phyloP scores from a whole-genome alignment of 2,113 vertebrate species.

The Platycercus adscitus region DNA sequence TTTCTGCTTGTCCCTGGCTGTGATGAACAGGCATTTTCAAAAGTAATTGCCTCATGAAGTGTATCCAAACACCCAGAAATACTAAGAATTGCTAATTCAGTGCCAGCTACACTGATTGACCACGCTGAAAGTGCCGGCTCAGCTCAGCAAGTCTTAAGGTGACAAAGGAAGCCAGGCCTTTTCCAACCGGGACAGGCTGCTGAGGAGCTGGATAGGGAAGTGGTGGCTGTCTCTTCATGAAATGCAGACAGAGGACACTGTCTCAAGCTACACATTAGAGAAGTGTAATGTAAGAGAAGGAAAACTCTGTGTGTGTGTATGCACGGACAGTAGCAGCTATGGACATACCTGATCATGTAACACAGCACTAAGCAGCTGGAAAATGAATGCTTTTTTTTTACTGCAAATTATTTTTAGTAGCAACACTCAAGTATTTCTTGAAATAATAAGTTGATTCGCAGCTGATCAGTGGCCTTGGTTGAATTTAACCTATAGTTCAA shows the following conservation, averaged over 20 bases:
- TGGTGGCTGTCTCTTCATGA: neutral
- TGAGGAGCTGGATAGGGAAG: neutral
- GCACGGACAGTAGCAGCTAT: neutral
- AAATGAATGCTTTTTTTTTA: neutral
- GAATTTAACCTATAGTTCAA: neutral
- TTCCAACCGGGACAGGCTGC: neutral
- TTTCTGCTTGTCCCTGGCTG: neutral
- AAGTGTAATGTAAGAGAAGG: neutral
- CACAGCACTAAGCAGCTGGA: neutral
- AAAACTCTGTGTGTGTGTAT: accelerated
- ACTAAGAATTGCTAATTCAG: neutral
- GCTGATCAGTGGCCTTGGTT: neutral
- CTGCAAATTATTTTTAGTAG: neutral
- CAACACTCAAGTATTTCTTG: neutral
- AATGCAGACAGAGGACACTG: neutral
- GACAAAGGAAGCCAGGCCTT: neutral
- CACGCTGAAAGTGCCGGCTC: neutral
- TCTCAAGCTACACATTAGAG: neutral
- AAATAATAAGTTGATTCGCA: neutral
- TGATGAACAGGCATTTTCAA: slow-evolving; percentile 29
- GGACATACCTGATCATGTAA: neutral
- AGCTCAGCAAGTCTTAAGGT: neutral
- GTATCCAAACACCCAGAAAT: neutral
- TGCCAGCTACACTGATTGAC: neutral
- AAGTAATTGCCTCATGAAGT: slow-evolving; percentile 12